These are phyloP conservation scores for Rhinopomastus cyanomelas DNA, from an alignment of 2,113 vertebrate species.

Conservation along the genomic window DNA sequence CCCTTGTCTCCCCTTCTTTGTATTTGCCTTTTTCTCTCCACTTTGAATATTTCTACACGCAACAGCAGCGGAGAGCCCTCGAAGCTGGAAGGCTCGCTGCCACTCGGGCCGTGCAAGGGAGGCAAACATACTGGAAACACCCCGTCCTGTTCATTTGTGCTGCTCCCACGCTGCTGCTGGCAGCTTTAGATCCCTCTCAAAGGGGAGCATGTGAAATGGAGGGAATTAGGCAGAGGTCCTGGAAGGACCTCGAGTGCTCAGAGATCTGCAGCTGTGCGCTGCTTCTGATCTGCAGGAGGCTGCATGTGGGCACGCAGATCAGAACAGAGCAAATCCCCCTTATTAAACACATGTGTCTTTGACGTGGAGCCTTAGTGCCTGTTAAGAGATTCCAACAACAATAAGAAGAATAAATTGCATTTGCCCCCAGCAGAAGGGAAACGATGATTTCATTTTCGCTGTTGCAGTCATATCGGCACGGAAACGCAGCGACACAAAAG, in stretches of 20 bases:
- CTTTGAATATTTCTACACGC: conserved; percentile 18
- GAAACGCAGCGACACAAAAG: neutral
- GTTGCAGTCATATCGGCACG: neutral
- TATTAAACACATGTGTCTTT: conserved; percentile 52
- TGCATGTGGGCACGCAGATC: conserved; percentile 22
- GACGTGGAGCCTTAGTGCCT: conserved; percentile 26
- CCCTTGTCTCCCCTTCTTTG: neutral
- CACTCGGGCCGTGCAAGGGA: conserved; percentile 18
- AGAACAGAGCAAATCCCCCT: conserved; percentile 6
- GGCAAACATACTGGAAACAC: conserved; percentile 56
- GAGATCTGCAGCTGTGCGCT: conserved; percentile 48
- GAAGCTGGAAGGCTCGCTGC: conserved; percentile 43
- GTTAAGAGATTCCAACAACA: conserved; percentile 9
- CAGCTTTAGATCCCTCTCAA: conserved; percentile 45
- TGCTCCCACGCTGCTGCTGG: conserved; percentile 52
- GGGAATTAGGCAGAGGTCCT: conserved; percentile 4
- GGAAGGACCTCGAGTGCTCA: conserved; percentile 3
- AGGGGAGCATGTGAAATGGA: conserved; percentile 38
- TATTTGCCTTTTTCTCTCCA: neutral
- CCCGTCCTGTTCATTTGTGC: conserved; percentile 19
- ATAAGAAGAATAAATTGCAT: neutral
- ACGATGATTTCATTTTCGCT: neutral
- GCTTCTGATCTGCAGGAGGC: conserved; percentile 42
- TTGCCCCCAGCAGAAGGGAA: neutral
- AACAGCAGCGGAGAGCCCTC: conserved; percentile 24